Conservation (phyloP, 2,888 invertebrate species). For the Synanthedon andrenaeformis region DNA sequence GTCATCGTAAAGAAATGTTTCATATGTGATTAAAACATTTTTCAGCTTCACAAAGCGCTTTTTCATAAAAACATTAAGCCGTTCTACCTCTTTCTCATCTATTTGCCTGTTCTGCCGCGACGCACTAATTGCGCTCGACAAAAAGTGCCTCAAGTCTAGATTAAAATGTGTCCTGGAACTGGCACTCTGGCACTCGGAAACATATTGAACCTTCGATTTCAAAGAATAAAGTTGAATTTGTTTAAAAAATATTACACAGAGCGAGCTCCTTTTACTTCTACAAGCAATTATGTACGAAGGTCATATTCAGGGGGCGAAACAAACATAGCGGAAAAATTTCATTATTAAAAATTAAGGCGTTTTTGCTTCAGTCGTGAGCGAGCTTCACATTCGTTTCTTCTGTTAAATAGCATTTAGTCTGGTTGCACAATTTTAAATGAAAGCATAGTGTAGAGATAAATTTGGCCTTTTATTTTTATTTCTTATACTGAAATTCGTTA, state of each 20-base stretch:
- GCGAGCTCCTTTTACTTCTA: conserved; percentile 28
- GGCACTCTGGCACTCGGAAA: conserved; percentile 3
- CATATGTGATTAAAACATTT: conserved; percentile 6
- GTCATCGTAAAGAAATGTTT: too few species aligned
- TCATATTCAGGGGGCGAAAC: conserved; percentile 28
- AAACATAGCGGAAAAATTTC: too few species aligned
- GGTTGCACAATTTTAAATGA: too few species aligned
- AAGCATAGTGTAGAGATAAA: too few species aligned
- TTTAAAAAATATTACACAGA: conserved; percentile 7
- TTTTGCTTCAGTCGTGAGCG: too few species aligned
- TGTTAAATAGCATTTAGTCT: too few species aligned
- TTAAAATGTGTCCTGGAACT: conserved; percentile 36
- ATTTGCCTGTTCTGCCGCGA: conserved; percentile 36
- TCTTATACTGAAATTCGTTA: too few species aligned
- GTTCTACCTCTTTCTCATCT: conserved; percentile 42
- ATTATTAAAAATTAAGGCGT: too few species aligned
- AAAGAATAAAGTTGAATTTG: conserved; percentile 13
- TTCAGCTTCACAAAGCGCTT: conserved; percentile 23
- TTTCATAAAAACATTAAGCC: conserved; percentile 56
- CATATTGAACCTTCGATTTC: conserved; percentile 15
- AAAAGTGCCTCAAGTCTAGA: conserved; percentile 47
- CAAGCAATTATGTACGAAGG: conserved; percentile 42
- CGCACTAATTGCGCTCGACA: conserved; percentile 45
- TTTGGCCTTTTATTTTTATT: too few species aligned
- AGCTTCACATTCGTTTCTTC: too few species aligned